phyloP scores from a whole-genome alignment of 2,113 vertebrate genomes.

The Rafetus swinhoei region DNA sequence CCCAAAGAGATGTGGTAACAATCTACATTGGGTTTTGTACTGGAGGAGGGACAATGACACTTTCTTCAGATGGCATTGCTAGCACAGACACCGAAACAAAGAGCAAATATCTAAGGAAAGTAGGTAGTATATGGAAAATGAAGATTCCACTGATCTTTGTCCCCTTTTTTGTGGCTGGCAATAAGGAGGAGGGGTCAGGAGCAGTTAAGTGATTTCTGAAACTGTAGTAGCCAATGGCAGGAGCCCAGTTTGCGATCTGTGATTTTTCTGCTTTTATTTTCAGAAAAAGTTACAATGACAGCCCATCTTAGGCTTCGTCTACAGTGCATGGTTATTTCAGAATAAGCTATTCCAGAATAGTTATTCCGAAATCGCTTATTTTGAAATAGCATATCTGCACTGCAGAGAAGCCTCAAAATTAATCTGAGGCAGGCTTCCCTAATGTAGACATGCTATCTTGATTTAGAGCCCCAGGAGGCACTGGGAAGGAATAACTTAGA shows the following conservation, averaged over 20 bases:
- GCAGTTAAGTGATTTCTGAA: background rate
- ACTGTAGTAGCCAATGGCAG: background rate
- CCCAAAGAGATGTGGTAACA: fast-evolving
- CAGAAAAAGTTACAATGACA: background rate
- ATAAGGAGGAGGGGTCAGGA: background rate
- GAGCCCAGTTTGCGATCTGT: background rate
- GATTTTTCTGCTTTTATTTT: background rate
- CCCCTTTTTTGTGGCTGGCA: background rate
- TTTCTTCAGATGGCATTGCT: background rate
- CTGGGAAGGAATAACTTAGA: no score
- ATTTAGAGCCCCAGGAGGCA: no score
- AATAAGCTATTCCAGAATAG: no score
- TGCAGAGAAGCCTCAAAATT: no score
- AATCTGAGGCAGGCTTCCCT: no score
- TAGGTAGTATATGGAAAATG: background rate
- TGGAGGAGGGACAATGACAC: background rate
- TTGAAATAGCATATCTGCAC: no score
- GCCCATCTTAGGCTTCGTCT: background rate
- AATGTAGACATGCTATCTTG: no score
- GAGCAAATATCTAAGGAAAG: background rate
- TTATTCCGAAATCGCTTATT: no score
- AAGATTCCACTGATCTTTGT: background rate
- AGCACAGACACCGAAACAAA: background rate
- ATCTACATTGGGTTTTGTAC: background rate
- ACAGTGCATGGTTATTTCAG: no score